Conservation (phyloP, 2,113 vertebrate genomes). For the Lophochroa leadbeateri region DNA sequence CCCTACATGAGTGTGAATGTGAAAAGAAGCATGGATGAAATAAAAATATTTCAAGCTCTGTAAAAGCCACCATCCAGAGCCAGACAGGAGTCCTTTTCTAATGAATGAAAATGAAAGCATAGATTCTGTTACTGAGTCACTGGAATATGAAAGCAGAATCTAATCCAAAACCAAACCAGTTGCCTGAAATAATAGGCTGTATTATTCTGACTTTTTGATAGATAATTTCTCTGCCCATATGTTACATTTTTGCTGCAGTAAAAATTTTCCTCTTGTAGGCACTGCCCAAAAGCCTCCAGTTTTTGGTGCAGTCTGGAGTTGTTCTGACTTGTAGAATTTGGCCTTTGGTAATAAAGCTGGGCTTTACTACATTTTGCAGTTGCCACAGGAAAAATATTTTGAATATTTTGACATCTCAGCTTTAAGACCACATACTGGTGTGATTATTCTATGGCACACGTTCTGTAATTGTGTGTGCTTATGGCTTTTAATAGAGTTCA, state of each 20-base stretch:
- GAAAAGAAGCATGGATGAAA: conserved; percentile 9
- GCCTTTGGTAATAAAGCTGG: neutral
- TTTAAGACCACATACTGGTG: neutral
- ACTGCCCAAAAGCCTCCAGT: neutral
- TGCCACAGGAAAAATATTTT: neutral
- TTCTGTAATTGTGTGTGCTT: neutral
- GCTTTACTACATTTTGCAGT: neutral
- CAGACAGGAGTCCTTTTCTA: neutral
- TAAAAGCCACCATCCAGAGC: neutral
- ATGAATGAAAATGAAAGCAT: neutral
- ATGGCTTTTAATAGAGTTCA: neutral
- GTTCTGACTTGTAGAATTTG: neutral
- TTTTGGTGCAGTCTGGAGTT: neutral
- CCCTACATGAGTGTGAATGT: conserved; percentile 11
- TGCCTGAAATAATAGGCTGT: conserved; percentile 32
- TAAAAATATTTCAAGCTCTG: conserved; percentile 2
- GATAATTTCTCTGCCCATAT: neutral
- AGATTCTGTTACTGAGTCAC: neutral
- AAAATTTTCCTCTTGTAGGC: neutral
- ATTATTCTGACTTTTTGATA: neutral
- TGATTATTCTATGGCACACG: neutral
- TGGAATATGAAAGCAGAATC: neutral
- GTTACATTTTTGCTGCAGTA: neutral
- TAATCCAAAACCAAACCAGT: neutral
- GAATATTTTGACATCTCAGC: neutral